phyloP scores from a whole-genome alignment of 2,113 vertebrate species.

The Macaca nemestrina region DNA sequence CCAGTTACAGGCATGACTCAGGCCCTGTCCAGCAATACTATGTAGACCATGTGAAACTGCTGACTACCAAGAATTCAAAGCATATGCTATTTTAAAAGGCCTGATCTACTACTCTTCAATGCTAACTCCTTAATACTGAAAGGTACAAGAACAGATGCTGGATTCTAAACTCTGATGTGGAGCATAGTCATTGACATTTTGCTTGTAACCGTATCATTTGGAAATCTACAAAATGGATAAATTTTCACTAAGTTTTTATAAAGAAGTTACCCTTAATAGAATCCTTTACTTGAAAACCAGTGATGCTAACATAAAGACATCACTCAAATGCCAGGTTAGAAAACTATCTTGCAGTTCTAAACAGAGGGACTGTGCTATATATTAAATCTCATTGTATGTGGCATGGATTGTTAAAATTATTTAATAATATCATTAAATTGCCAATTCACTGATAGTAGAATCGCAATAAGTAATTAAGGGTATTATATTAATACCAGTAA shows the following conservation, averaged over 20 bases:
- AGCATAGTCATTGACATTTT: not conserved
- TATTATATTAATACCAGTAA: not conserved
- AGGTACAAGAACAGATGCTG: not conserved
- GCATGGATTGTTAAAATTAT: not conserved
- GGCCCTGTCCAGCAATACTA: not conserved
- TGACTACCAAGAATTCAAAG: not conserved
- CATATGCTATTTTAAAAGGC: not conserved
- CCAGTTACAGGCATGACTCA: not conserved
- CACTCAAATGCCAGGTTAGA: not conserved
- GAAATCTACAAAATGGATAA: not conserved
- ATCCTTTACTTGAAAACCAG: not conserved
- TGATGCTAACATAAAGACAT: constrained; percentile 2
- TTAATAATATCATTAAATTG: not conserved
- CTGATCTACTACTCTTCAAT: not conserved
- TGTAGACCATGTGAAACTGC: not conserved
- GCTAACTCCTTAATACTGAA: not conserved
- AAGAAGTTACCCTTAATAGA: not conserved
- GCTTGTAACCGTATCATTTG: not conserved
- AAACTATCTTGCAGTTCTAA: not conserved
- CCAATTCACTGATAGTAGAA: not conserved
- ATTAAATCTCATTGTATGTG: not conserved
- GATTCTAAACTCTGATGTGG: not conserved
- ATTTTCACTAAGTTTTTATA: not conserved
- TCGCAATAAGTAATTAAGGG: not conserved
- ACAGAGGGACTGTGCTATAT: not conserved